A percentile compares a stretch with the other conserved stretches of the same genome.
Evolutionary conservation across 2,888 invertebrate genomes (phyloP).

Genomic region (Isoperla grammatica): DNA sequence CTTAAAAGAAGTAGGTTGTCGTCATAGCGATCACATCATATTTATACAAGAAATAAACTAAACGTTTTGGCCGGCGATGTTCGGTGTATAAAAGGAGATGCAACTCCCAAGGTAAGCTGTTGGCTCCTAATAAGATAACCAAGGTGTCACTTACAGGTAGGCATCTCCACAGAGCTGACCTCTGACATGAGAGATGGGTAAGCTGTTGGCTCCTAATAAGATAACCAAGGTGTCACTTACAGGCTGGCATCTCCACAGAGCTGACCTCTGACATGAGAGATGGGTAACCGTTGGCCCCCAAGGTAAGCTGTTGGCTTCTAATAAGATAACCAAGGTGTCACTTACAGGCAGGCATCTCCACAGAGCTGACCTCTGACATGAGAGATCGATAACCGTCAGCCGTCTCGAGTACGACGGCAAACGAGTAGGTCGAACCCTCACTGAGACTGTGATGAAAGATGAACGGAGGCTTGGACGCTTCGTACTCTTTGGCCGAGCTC

Average conservation of each 20-base stretch:
- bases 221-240: too few relatives aligned
- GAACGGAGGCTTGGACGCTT: slow-evolving; percentile 52
- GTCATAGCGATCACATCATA: too few relatives aligned
- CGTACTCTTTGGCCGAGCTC: slow-evolving; percentile 44
- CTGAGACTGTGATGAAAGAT: slow-evolving; percentile 50
- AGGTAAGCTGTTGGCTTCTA: too few relatives aligned
- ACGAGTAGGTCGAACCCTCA: slow-evolving; percentile 50
- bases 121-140: too few relatives aligned
- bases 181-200: slow-evolving; percentile 59
- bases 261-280: slow-evolving; percentile 58
- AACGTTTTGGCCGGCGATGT: too few relatives aligned
- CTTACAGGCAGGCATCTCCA: slow-evolving; percentile 40
- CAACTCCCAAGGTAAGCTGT: too few relatives aligned
- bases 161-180: slow-evolving; percentile 43
- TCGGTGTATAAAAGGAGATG: too few relatives aligned
- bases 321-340: too few relatives aligned
- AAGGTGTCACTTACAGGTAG: slow-evolving; percentile 42
- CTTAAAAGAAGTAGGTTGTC: too few relatives aligned
- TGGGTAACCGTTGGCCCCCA: slow-evolving; percentile 54
- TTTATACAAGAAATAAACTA: too few relatives aligned
- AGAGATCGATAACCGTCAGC: slow-evolving; percentile 56
- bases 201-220: too few relatives aligned
- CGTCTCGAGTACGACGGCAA: slow-evolving; percentile 58
- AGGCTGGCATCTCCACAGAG: slow-evolving; percentile 39
- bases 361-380: slow-evolving; percentile 53